These are phyloP conservation scores for Hoplodrina blanda DNA, from an alignment of 2,888 invertebrate species.

Conservation along the genomic window DNA sequence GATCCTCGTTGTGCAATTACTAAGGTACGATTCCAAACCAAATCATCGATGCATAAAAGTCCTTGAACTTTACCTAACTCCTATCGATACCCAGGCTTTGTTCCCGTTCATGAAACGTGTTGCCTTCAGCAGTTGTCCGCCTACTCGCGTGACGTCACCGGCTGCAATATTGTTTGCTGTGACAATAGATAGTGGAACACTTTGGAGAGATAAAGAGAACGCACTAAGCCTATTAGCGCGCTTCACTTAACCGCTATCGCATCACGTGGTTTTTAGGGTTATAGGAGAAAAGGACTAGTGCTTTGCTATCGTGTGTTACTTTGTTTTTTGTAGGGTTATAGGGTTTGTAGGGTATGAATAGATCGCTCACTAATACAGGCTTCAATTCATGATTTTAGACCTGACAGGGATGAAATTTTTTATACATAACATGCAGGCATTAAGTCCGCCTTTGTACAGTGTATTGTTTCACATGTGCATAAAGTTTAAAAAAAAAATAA, in stretches of 20 bases:
- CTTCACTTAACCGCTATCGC: conserved; percentile 57
- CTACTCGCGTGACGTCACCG: conserved; percentile 54
- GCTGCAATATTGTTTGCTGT: conserved; percentile 58
- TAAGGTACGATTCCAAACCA: background rate
- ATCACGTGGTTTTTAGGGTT: conserved; percentile 43
- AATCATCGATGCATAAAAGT: conserved; percentile 40
- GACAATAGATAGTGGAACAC: conserved; percentile 49
- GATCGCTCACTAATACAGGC: no score
- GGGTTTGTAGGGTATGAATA: no score
- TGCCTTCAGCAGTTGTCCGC: conserved; percentile 34
- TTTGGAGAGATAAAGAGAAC: conserved; percentile 57
- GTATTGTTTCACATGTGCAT: no score
- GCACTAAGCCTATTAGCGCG: conserved; percentile 61
- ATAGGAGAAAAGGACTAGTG: background rate
- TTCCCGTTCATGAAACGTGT: conserved; percentile 49
- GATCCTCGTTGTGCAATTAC: no score
- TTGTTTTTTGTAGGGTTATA: no score
- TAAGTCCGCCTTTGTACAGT: no score
- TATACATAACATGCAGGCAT: no score
- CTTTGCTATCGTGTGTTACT: background rate
- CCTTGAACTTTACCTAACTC: conserved; percentile 47
- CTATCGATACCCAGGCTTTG: conserved; percentile 23
- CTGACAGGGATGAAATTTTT: no score
- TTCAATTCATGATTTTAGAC: no score
- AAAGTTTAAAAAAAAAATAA: no score